Base-by-base conservation (phyloP, 2,113 vertebrate genomes). In the Zonotrichia leucophrys region DNA sequence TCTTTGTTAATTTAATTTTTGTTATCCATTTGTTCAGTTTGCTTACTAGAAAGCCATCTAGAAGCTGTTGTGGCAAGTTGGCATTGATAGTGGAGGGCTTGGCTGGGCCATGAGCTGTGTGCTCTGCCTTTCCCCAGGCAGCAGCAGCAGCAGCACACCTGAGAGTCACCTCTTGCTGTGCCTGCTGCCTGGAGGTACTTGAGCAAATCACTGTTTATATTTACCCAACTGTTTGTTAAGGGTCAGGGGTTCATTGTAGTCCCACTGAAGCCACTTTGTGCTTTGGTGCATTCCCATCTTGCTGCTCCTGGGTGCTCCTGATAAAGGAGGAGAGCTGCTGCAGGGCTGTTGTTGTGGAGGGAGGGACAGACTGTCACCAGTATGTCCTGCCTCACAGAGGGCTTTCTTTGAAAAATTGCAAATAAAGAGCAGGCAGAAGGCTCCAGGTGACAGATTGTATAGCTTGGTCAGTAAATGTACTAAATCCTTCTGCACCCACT, bases 321-420 rank as follows among this genome's bases (percentile, higher is more conserved):
- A 30, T 74, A 47, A 90, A 0, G 15, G 42, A 76, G 79, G 39
- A 89, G 50, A 69, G 52, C 30, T 0, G 5, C 46, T 66, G 79
- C 0, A 0, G 50, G 50, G 18, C 15, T 44, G 33, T 22, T 83
- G 9, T 3, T 64, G 52, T 9, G 8, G 49, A 55, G 56, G 69
- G 41, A 72, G 31, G 58, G 53, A 41, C 41, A 56, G 24, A 12
- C 37, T 68, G 16, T 53, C 77, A 33, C 9, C 27, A 41, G 39
- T 24, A 13, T 10, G 42, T 70, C 27, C 33, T 77, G 53, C 52
- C 58, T 83, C 47, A 50, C 69, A 28, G 33, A 84, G 20, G 12
- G 3, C 0, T 46, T 56, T 39, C 67, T 83, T 72, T 33, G 3
- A 33, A 47, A 44, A 91, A 49, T 21, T 39, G 7, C 22, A 53